These are phyloP conservation scores for Drosophila chauvacae DNA, from an alignment of 1,140 invertebrate genomes.

Conservation along the genomic window DNA sequence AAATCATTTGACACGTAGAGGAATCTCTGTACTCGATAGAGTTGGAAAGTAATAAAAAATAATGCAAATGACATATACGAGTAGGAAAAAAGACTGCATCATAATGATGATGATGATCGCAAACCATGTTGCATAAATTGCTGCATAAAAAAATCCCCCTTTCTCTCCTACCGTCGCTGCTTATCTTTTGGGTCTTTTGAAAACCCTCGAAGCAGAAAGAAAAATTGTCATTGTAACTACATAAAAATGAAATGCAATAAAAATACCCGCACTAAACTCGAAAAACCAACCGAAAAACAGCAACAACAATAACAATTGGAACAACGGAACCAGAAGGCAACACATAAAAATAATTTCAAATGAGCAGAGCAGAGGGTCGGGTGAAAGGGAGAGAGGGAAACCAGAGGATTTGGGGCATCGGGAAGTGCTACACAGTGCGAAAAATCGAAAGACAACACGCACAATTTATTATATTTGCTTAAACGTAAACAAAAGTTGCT, in stretches of 20 bases:
- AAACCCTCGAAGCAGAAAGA: constrained; percentile 58
- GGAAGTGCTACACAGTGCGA: constrained; percentile 7
- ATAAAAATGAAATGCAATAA: constrained; percentile 80
- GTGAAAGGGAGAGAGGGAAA: background rate
- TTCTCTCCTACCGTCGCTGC: background rate
- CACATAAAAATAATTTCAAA: constrained; percentile 79
- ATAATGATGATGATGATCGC: constrained; percentile 26
- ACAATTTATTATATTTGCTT: background rate
- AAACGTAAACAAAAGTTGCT: background rate
- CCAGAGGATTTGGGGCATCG: constrained; percentile 27
- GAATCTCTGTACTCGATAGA: constrained; percentile 36
- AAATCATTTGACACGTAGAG: constrained; percentile 47
- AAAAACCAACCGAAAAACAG: constrained; percentile 30
- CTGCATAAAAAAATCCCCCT: constrained; percentile 58
- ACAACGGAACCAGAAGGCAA: constrained; percentile 51
- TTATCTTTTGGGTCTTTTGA: constrained; percentile 65
- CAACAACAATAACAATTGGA: constrained; percentile 29
- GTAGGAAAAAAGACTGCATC: constrained; percentile 38
- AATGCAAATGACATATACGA: constrained; percentile 76
- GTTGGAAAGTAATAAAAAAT: constrained; percentile 63
- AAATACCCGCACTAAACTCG: constrained; percentile 74
- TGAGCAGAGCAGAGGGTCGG: constrained; percentile 33
- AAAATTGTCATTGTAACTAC: constrained; percentile 77
- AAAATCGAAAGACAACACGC: background rate
- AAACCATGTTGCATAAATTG: constrained; percentile 71